Base-by-base conservation (phyloP, 2,888 invertebrate genomes). In the Zhuqinia jingwanae region DNA sequence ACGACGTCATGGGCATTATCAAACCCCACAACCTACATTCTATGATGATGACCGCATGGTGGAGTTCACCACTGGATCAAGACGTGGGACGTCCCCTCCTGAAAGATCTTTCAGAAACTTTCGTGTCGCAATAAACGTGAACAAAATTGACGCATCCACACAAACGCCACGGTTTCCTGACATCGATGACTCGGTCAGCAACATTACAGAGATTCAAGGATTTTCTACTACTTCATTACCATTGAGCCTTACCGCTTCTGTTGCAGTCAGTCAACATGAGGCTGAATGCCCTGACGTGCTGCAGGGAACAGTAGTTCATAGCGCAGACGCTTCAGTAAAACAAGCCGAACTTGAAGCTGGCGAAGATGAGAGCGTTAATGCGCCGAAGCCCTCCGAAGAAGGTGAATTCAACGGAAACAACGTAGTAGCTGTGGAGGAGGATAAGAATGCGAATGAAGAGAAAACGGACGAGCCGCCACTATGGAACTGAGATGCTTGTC, bases 121-220 rank as follows among this genome's bases (percentile, higher is more conserved):
- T 30, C 1, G 8, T 10, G 0, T 3, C 15, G 22, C 22, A n/a
- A 30, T 45, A 20, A 68, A 45, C 15, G 15, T 45, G 15, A n/a
- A 5, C 2, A 63, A 53, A 36, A 11, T 27, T 1, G 80, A 86
- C 22, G 81, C 47, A 2, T 53, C 58, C 13, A 86, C 86, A 0
- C 73, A 80, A 53, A 86, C 86, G 10, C 80, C 86, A 10, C 50
- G 45, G 13, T 76, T 83, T 63, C 47, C 75, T 3, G 83, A 82
- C 47, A 1, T 56, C 13, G 36, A 81, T 6, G 60, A 73, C 22
- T 22, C 58, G 0, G 10, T 65, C 15, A 8, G 42, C 15, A 20
- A 17, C 3, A 2, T 65, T 17, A 11, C 2, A 1, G 17, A 22
- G 11, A 6, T 79, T 3, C 2, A 25, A 36, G 79, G 45, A 1